phyloP scores from a whole-genome alignment of 2,797 vertebrate species.

The Pangasius krempfi region DNA sequence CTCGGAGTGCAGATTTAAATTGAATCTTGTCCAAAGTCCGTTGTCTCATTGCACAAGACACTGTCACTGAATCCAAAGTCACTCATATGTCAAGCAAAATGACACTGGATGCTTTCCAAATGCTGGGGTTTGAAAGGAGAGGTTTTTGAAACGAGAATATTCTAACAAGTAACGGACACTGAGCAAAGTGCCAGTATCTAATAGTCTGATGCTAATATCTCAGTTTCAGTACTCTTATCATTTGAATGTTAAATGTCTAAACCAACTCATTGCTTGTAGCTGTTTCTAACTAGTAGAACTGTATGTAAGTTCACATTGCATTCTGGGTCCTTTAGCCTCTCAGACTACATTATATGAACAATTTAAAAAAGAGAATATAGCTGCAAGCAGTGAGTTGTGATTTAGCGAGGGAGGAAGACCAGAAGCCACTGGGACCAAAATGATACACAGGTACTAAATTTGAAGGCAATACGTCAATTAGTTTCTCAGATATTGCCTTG shows the following conservation, averaged over 20 bases:
- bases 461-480: not conserved
- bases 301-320: not conserved
- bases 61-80: conserved; percentile 60
- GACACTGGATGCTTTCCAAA: conserved; percentile 43
- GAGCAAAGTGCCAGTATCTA: not conserved
- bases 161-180: not conserved
- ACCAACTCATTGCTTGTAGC: not conserved
- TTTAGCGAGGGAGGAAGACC: not conserved
- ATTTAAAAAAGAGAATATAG: not conserved
- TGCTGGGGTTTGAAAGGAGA: not conserved
- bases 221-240: not conserved
- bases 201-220: not conserved
- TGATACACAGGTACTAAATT: not conserved
- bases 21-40: conserved; percentile 69
- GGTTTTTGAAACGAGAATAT: not conserved
- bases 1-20: conserved; percentile 63
- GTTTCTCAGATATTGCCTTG: not conserved
- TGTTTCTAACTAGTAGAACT: not conserved
- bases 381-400: not conserved
- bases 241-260: not conserved
- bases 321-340: not conserved
- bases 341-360: not conserved
- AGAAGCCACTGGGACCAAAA: not conserved
- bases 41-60: conserved; percentile 69
- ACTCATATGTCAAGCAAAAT: conserved; percentile 56